Evolutionary conservation across 2,888 invertebrate species (phyloP), one percentile per base, ranked within the genome.

Genomic region (Hydrotaea cyrtoneurina): DNA sequence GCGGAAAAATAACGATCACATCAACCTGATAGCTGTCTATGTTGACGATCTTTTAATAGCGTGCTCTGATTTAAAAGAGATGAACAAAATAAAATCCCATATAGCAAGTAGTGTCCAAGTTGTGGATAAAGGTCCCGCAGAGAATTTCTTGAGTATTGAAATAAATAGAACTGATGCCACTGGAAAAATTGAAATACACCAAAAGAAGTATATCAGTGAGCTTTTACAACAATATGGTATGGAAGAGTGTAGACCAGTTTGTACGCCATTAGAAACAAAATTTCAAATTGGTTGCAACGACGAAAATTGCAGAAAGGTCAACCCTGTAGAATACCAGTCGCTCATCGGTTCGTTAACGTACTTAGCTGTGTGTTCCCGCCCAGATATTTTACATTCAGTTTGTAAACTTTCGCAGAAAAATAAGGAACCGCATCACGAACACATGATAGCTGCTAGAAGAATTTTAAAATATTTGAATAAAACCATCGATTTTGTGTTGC

Each of bases 341-440:
- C 59, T 86, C 0, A 86, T 86, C 10, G 86, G 86, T 5, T 82
- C 83, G 0, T 19, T 86, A 1, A 86, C 85, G 81, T 86, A 87
- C 55, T 15, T 87, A 4, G 86, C 86, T 1, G 66, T 87, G 7
- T 82, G 80, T 7, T 84, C 86, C 1, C 80, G 87, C 0, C 84
- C 87, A 7, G 86, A 87, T 17, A 87, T 87, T 7, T 8, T 86
- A 2, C 87, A 87, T 55, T 87, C 87, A 0, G 84, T 87, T 0
- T 85, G 80, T 36, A 87, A 87, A 73, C 46, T 87, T 10, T 77
- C 87, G 0, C 87, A 89, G 31, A 80, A 64, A 5, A 89, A 86
- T 26, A 83, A 26, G 0, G 76, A 87, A 66, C 87, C 88, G 10
- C 87, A 88, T 74, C 15, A 19, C 0, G 88, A 88, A 50, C 87